A percentile compares a stretch with the other conserved stretches of the same genome.
Evolutionary conservation across 2,113 vertebrate species (phyloP).

Genomic region (Festucalex cinctus): DNA sequence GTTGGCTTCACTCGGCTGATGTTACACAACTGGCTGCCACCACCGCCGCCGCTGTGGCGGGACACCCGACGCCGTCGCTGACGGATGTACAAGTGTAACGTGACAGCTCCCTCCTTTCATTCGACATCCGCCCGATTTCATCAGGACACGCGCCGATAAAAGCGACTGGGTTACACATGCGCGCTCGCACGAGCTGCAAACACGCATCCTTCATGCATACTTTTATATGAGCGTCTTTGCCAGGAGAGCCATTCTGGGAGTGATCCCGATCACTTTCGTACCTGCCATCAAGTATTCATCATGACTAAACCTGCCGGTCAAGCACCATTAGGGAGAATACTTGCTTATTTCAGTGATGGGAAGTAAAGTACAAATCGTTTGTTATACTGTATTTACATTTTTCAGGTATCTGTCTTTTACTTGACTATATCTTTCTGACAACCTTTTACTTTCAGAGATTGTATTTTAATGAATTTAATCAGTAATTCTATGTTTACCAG

Average conservation of each 20-base stretch:
- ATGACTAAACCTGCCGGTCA: neutral
- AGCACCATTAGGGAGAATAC: conserved; percentile 3
- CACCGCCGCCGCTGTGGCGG: conserved; percentile 21
- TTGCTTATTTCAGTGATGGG: neutral
- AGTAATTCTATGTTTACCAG: no score
- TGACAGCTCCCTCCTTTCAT: conserved; percentile 70
- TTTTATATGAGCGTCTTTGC: conserved; percentile 1
- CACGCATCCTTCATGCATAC: conserved; percentile 4
- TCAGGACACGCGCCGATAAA: conserved; percentile 33
- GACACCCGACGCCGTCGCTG: conserved; percentile 66
- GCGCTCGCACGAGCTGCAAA: neutral
- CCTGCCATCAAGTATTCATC: neutral
- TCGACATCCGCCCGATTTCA: conserved; percentile 53
- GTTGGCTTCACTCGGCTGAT: neutral
- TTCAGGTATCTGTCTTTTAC: no score
- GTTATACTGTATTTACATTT: neutral
- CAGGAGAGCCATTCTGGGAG: neutral
- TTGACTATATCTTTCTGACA: no score
- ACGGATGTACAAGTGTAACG: conserved; percentile 75
- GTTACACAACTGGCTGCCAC: conserved; percentile 42
- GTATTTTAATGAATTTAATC: no score
- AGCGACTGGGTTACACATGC: conserved; percentile 53
- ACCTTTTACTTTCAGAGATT: no score
- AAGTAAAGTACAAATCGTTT: neutral
- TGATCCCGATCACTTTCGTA: neutral